Conservation (phyloP, 2,113 vertebrate genomes). For the Mobula hypostoma region DNA sequence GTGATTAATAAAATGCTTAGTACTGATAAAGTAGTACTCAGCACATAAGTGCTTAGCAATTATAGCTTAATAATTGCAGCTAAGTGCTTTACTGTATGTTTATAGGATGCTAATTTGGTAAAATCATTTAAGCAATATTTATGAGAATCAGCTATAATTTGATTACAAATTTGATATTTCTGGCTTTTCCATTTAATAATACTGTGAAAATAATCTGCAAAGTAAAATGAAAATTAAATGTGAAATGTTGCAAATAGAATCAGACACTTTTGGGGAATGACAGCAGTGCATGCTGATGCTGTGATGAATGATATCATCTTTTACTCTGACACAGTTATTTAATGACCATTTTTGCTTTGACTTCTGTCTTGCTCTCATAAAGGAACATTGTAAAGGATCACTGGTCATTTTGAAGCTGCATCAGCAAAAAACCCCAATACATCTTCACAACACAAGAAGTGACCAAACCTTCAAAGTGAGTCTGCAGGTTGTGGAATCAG, state of each 20-base stretch:
- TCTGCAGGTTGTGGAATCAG: no score
- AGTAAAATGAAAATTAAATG: background rate
- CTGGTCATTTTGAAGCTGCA: background rate
- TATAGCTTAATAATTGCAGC: background rate
- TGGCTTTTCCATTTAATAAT: background rate
- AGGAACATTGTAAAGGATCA: background rate
- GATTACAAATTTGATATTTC: conserved; percentile 5
- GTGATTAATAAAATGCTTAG: background rate
- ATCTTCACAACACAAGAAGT: background rate
- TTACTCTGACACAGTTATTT: background rate
- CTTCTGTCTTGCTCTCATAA: background rate
- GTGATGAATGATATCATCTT: background rate
- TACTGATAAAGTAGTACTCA: background rate
- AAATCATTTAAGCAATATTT: background rate
- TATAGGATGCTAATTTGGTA: background rate
- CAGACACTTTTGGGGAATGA: background rate
- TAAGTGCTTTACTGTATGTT: background rate
- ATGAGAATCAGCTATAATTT: background rate
- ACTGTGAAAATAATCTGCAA: background rate
- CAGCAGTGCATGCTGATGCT: background rate
- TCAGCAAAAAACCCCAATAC: background rate
- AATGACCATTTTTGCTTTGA: no score
- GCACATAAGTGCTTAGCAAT: background rate
- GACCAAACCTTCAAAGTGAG: background rate
- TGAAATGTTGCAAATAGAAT: background rate